These are phyloP conservation scores for Cydia strobilella DNA, from an alignment of 1,140 invertebrate genomes.

Conservation along the genomic window DNA sequence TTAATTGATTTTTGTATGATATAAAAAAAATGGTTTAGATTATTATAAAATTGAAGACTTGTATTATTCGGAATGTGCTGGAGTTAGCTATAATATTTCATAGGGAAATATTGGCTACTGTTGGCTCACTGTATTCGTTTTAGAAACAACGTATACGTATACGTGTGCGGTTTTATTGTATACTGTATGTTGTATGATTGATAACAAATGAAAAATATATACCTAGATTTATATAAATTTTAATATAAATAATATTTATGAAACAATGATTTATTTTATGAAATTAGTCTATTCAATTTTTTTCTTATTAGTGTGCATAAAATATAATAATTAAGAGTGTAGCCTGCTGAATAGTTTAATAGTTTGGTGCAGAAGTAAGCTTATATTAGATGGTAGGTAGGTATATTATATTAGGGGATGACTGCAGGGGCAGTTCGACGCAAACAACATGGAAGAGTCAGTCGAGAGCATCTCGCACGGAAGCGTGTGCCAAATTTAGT, in stretches of 20 bases:
- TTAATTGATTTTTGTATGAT: background rate
- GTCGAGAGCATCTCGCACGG: constrained; percentile 15
- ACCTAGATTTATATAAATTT: constrained; percentile 23
- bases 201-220: constrained; percentile 4
- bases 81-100: background rate
- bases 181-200: constrained; percentile 3
- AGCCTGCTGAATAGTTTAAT: constrained; percentile 25
- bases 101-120: background rate
- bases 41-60: too few species aligned
- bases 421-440: background rate
- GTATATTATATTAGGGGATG: too few species aligned
- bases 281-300: constrained; percentile 3
- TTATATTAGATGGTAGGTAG: constrained; percentile 15
- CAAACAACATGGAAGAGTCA: background rate
- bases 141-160: too few species aligned
- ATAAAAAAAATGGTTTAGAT: too few species aligned
- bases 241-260: constrained; percentile 26
- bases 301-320: constrained; percentile 25
- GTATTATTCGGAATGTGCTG: too few species aligned
- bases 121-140: background rate
- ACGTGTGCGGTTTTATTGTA: too few species aligned
- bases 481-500: constrained; percentile 33
- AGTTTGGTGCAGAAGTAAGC: constrained; percentile 10
- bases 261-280: constrained; percentile 21
- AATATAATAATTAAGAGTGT: constrained; percentile 25